These are phyloP conservation scores for Adela reaumurella DNA, from an alignment of 2,888 invertebrate species.

Conservation along the genomic window DNA sequence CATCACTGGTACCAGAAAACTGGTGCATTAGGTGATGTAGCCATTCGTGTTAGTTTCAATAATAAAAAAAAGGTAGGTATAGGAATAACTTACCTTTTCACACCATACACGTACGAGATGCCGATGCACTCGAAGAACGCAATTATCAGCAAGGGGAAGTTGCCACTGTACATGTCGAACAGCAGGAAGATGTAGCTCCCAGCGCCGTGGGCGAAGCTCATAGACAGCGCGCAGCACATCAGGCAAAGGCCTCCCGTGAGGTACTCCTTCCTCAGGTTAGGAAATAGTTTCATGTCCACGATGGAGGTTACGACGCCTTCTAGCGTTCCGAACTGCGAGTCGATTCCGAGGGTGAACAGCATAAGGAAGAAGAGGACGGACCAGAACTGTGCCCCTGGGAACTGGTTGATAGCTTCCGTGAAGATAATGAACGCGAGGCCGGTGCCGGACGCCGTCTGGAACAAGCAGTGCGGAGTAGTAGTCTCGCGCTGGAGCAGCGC, in stretches of 20 bases:
- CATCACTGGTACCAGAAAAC: too few species aligned
- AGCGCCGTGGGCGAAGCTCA: constrained; percentile 89
- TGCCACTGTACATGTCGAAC: constrained; percentile 92
- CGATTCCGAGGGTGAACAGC: constrained; percentile 94
- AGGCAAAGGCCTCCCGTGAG: constrained; percentile 79
- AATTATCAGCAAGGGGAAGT: constrained; percentile 87
- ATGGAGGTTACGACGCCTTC: constrained; percentile 95
- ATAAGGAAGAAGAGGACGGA: constrained; percentile 94
- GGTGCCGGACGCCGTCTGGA: constrained; percentile 92
- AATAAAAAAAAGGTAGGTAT: background rate
- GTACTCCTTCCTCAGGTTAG: constrained; percentile 85
- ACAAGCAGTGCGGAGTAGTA: constrained; percentile 18
- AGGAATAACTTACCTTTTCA: constrained; percentile 69
- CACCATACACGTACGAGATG: constrained; percentile 91
- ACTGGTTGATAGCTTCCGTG: constrained; percentile 97
- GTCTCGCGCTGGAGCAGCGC: too few species aligned
- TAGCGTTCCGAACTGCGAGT: constrained; percentile 93
- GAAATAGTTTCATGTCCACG: constrained; percentile 92
- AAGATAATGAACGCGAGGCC: constrained; percentile 96
- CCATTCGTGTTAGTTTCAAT: too few species aligned
- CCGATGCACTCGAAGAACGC: constrained; percentile 91
- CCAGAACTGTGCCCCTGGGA: constrained; percentile 95
- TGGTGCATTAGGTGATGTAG: too few species aligned
- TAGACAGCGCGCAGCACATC: constrained; percentile 77
- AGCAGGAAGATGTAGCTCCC: constrained; percentile 92